These are phyloP conservation scores for Solenopsis invicta DNA, from an alignment of 1,140 invertebrate genomes.

Conservation along the genomic window DNA sequence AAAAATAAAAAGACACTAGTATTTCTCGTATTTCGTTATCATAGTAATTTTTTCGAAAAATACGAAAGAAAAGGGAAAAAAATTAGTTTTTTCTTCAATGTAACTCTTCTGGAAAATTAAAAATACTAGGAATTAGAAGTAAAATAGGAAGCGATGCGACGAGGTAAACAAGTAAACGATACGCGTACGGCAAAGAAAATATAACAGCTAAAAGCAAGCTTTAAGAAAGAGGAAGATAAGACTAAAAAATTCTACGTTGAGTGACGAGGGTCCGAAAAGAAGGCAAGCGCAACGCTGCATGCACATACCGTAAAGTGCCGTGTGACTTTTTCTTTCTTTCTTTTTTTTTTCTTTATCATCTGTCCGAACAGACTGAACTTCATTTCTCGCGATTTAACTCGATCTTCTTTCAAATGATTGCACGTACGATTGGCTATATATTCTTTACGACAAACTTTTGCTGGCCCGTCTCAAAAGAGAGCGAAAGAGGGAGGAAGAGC, in stretches of 20 bases:
- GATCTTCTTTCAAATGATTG: slow-evolving; percentile 17
- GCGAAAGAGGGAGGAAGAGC: not conserved
- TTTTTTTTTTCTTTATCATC: not conserved
- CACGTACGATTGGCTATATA: slow-evolving; percentile 19
- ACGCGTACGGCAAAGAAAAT: not conserved
- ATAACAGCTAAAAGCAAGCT: not conserved
- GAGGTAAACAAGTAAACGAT: not conserved
- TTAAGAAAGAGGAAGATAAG: not conserved
- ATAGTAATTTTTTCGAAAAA: no score
- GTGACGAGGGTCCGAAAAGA: slow-evolving; percentile 5
- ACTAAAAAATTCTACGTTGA: not conserved
- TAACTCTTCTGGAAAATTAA: no score
- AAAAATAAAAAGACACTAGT: no score
- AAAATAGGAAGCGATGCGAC: not conserved
- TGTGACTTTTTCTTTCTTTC: no score
- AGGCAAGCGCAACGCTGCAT: not conserved
- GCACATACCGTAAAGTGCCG: not conserved
- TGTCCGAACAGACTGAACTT: slow-evolving; percentile 5
- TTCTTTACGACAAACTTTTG: slow-evolving; percentile 27
- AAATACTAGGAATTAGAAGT: not conserved
- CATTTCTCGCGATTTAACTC: slow-evolving; percentile 32
- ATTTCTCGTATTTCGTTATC: no score
- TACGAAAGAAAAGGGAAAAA: no score
- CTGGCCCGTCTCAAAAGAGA: not conserved
- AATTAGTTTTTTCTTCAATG: no score